Conservation (phyloP, 2,797 vertebrate species). For the Squalus acanthias region DNA sequence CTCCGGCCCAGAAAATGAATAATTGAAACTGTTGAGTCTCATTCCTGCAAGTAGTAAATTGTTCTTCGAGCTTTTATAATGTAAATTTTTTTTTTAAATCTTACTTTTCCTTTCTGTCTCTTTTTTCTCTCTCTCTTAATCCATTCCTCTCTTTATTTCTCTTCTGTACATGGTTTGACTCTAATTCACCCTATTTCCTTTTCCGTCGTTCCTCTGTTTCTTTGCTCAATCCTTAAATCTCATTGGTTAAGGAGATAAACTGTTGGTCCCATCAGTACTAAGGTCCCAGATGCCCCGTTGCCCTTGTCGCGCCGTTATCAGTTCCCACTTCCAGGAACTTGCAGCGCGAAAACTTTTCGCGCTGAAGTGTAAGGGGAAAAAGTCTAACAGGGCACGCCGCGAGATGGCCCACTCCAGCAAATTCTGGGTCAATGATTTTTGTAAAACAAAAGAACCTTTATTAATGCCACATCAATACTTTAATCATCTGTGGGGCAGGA, state of each 20-base stretch:
- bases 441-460: no score
- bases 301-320: not conserved
- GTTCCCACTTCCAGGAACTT: not conserved
- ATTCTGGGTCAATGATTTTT: no score
- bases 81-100: not conserved
- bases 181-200: not conserved
- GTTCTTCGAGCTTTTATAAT: not conserved
- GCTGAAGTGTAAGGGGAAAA: not conserved
- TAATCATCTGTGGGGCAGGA: no score
- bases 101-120: not conserved
- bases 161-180: not conserved
- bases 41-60: not conserved
- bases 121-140: not conserved
- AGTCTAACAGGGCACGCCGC: no score
- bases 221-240: not conserved
- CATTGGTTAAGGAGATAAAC: not conserved
- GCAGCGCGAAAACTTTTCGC: not conserved
- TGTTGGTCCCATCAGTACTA: not conserved
- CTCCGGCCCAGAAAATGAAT: not conserved
- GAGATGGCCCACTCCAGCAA: no score
- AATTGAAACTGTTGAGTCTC: not conserved
- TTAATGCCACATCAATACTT: no score
- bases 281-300: not conserved
- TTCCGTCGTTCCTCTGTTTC: not conserved
- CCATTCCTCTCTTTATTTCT: not conserved